phyloP scores from a whole-genome alignment of 2,113 vertebrate genomes.

The Lates calcarifer region DNA sequence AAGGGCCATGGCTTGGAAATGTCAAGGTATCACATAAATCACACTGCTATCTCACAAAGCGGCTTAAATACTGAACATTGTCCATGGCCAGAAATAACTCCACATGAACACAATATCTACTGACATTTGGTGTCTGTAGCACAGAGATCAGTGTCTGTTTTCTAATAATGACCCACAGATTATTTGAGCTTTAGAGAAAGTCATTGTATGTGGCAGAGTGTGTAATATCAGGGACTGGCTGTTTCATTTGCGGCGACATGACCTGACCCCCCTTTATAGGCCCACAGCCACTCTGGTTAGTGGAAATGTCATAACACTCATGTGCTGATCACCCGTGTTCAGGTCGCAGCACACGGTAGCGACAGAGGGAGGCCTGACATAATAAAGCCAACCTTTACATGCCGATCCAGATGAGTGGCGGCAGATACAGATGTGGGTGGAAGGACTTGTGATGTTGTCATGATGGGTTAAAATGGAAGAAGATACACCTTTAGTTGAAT shows the following conservation, averaged over 20 bases:
- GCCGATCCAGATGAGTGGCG: conserved; percentile 20
- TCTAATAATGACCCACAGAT: conserved; percentile 49
- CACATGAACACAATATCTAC: conserved; percentile 47
- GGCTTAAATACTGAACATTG: conserved; percentile 40
- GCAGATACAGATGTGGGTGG: neutral
- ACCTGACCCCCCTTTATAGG: conserved; percentile 44
- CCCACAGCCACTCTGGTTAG: conserved; percentile 44
- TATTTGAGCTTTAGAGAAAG: conserved; percentile 45
- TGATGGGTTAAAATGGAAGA: neutral
- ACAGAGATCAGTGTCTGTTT: conserved; percentile 34
- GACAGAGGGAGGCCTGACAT: neutral
- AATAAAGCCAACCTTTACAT: conserved; percentile 46
- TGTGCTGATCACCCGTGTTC: conserved; percentile 34
- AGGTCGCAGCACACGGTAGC: neutral
- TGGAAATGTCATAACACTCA: conserved; percentile 67
- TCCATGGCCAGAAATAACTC: conserved; percentile 41
- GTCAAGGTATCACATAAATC: conserved; percentile 65
- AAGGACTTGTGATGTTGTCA: no score
- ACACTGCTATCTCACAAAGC: conserved; percentile 1
- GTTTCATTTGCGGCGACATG: conserved; percentile 54
- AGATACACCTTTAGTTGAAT: neutral
- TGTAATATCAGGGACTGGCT: conserved; percentile 49
- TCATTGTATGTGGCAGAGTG: conserved; percentile 47
- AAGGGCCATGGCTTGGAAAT: conserved; percentile 44
- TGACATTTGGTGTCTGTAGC: conserved; percentile 63